Percentiles rank a stretch among this genome's conserved stretches.
phyloP scores from a whole-genome alignment of 2,888 invertebrate genomes.

The Sialis lutaria region DNA sequence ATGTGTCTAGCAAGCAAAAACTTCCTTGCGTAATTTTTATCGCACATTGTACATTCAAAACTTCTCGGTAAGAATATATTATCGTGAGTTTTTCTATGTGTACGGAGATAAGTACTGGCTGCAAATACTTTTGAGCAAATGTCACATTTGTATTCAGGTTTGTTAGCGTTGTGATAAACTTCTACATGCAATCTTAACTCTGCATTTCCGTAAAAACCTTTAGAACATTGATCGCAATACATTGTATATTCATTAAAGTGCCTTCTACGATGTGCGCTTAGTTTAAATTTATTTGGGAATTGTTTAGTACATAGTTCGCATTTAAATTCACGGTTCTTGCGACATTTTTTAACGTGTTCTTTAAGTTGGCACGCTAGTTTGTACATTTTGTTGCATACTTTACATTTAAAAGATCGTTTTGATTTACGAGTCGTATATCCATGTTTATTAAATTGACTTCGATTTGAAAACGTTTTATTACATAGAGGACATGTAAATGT shows the following conservation, averaged over 20 bases:
- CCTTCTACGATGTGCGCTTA: not conserved
- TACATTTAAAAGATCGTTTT: not conserved
- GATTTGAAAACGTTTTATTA: not conserved
- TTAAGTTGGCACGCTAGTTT: not conserved
- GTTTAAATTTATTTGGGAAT: no score
- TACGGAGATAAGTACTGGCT: not conserved
- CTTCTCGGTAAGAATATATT: not conserved
- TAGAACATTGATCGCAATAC: conserved; percentile 1
- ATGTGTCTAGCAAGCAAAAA: conserved; percentile 29
- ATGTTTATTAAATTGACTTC: not conserved
- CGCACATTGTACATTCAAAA: not conserved
- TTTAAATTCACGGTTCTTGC: conserved; percentile 32
- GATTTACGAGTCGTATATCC: not conserved
- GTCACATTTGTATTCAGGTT: not conserved
- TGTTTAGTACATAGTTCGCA: not conserved
- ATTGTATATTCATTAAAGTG: not conserved
- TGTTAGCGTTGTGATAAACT: not conserved
- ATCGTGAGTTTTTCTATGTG: conserved; percentile 3
- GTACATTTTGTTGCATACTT: not conserved
- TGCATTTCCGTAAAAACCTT: not conserved
- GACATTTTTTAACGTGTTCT: conserved; percentile 8
- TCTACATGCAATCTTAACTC: not conserved
- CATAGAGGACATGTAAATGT: not conserved
- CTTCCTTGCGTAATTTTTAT: conserved; percentile 9
- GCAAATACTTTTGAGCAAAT: conserved; percentile 4